These are phyloP conservation scores for Poecilia picta DNA, from an alignment of 2,797 vertebrate genomes.

Conservation along the genomic window DNA sequence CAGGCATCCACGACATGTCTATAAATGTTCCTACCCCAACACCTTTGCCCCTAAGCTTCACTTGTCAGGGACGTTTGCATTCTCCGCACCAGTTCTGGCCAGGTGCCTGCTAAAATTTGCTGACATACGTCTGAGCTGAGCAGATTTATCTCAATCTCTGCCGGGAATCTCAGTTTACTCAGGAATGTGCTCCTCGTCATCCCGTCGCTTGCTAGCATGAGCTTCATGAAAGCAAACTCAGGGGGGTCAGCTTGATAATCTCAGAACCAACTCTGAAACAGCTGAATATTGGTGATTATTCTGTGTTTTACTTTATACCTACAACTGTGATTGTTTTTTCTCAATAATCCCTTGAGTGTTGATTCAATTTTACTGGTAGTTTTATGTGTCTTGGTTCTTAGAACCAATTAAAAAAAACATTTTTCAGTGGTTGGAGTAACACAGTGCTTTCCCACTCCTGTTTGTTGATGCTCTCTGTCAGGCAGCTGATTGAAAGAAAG, in stretches of 20 bases:
- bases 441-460: background rate
- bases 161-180: slow-evolving; percentile 1
- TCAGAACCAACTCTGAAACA: background rate
- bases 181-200: slow-evolving; percentile 9
- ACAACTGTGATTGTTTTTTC: background rate
- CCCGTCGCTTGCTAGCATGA: background rate
- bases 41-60: slow-evolving; percentile 8
- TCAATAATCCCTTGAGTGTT: background rate
- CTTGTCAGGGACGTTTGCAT: background rate
- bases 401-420: background rate
- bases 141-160: slow-evolving; percentile 4
- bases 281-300: background rate
- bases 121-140: background rate
- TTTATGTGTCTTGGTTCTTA: background rate
- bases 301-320: background rate
- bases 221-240: background rate
- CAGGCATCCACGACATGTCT: background rate
- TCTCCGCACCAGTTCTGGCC: background rate
- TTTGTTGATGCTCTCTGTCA: background rate
- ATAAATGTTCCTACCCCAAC: slow-evolving; percentile 10
- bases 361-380: background rate
- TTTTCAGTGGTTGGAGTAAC: background rate
- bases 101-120: slow-evolving; percentile 20
- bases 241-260: background rate
- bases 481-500: background rate